Conservation (phyloP, 1,140 invertebrate genomes). For the Bombyx mandarina region DNA sequence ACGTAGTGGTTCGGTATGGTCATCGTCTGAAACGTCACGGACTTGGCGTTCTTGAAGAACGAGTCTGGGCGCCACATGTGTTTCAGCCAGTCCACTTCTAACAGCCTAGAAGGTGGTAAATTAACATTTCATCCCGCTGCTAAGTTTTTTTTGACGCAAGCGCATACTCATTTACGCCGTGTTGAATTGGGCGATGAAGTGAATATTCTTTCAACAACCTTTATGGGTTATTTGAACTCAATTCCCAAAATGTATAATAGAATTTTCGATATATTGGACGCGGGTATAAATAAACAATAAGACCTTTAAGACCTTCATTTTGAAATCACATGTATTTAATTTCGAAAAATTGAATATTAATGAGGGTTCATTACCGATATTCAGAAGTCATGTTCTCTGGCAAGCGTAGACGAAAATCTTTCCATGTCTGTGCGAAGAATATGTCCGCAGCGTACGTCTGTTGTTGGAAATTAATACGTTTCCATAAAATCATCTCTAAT, state of each 20-base stretch:
- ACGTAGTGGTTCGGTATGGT: constrained; percentile 93
- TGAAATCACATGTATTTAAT: no score
- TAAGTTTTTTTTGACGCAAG: no score
- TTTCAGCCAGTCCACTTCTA: constrained; percentile 91
- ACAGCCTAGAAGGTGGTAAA: constrained; percentile 71
- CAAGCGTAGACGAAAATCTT: constrained; percentile 87
- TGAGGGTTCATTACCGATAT: constrained; percentile 74
- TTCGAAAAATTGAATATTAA: background rate
- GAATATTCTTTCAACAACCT: no score
- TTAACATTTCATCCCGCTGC: background rate
- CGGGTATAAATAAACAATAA: no score
- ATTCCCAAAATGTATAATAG: no score
- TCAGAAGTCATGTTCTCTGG: constrained; percentile 94
- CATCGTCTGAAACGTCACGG: constrained; percentile 94
- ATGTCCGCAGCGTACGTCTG: constrained; percentile 92
- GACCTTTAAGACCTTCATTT: no score
- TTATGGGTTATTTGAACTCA: no score
- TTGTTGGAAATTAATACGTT: constrained; percentile 3
- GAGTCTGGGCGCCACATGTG: constrained; percentile 93
- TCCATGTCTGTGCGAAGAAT: constrained; percentile 94
- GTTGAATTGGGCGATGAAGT: no score
- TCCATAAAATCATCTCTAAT: no score
- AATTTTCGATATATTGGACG: no score
- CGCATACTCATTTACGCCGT: no score
- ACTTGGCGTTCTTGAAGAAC: constrained; percentile 92